Percentiles rank a stretch among this genome's conserved stretches.
Evolutionary conservation across 2,113 vertebrate species (phyloP).

Genomic region (Mormoops blainvillei): DNA sequence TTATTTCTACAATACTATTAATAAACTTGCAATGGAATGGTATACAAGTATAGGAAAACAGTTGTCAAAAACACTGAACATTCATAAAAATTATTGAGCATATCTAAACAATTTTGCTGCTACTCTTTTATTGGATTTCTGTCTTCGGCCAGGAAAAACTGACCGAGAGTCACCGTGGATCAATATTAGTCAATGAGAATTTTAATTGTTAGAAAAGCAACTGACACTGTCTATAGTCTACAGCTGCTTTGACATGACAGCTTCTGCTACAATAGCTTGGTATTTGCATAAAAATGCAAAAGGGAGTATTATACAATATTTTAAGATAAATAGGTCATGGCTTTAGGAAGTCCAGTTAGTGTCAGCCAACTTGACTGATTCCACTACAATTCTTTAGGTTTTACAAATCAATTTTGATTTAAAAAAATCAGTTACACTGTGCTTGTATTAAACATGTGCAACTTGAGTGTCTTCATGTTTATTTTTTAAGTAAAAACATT

Average conservation of each 20-base stretch:
- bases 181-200: conserved; percentile 18
- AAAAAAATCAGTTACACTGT: not conserved
- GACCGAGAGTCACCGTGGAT: not conserved
- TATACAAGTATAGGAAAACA: not conserved
- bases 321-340: not conserved
- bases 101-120: not conserved
- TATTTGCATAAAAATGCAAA: not conserved
- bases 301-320: not conserved
- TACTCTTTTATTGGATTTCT: not conserved
- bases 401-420: not conserved
- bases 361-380: not conserved
- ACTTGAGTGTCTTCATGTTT: not conserved
- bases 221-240: not conserved
- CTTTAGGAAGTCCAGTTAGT: not conserved
- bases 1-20: not conserved
- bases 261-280: not conserved
- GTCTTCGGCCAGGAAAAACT: not conserved
- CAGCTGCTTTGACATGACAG: not conserved
- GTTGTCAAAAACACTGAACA: not conserved
- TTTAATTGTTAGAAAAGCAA: conserved; percentile 43
- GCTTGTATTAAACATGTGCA: not conserved
- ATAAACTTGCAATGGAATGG: not conserved
- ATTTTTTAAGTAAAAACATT: not conserved
- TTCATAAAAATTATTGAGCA: not conserved
- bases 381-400: not conserved